Evolutionary conservation across 2,888 invertebrate genomes (phyloP).

Genomic region (Dynastes maya): DNA sequence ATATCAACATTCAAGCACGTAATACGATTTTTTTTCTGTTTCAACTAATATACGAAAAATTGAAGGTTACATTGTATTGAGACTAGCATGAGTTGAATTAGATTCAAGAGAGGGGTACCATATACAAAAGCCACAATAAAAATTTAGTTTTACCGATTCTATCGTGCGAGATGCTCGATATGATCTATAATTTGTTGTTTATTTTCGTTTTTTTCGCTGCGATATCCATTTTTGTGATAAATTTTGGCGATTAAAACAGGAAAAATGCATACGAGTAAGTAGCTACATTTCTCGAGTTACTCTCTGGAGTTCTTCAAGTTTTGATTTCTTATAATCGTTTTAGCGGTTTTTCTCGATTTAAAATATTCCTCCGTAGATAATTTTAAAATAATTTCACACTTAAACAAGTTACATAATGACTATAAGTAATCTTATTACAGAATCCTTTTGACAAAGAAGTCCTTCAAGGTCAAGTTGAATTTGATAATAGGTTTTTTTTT

Average conservation of each 20-base stretch:
- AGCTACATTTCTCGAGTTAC: too few species aligned
- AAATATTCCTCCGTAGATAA: neutral
- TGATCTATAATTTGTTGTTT: too few species aligned
- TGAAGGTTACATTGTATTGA: constrained; percentile 33
- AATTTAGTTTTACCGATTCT: constrained; percentile 11
- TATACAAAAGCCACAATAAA: neutral
- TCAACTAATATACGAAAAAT: constrained; percentile 28
- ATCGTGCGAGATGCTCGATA: neutral
- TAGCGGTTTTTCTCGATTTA: neutral
- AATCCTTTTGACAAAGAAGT: constrained; percentile 4
- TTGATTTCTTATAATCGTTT: too few species aligned
- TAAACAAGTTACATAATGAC: neutral
- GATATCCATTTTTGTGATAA: too few species aligned
- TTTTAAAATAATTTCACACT: constrained; percentile 3
- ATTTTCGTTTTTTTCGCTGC: too few species aligned
- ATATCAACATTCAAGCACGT: neutral
- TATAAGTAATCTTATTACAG: neutral
- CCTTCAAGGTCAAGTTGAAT: constrained; percentile 42
- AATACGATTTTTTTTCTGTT: constrained; percentile 38
- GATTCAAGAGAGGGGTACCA: constrained; percentile 20
- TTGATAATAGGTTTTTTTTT: constrained; percentile 40
- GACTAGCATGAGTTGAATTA: constrained; percentile 1
- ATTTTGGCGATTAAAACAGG: too few species aligned
- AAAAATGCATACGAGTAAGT: too few species aligned
- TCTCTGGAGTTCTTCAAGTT: too few species aligned